Evolutionary conservation across 2,113 vertebrate genomes (phyloP).

Genomic region (Pimephales promelas): DNA sequence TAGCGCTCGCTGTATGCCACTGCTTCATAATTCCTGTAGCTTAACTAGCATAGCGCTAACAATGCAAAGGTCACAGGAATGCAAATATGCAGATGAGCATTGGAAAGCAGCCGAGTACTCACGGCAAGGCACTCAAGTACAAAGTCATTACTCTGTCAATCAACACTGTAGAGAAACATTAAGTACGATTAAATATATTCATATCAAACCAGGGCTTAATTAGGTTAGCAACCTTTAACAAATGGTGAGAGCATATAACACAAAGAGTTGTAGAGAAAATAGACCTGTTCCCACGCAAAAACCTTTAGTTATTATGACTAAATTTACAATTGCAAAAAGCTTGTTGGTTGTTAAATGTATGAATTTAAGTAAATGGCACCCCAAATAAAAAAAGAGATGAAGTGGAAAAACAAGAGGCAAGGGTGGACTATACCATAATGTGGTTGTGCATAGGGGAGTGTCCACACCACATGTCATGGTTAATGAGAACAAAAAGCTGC

Average conservation of each 20-base stretch:
- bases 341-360: neutral
- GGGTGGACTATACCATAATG: neutral
- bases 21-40: neutral
- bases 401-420: neutral
- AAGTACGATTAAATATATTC: neutral
- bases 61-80: neutral
- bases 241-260: neutral
- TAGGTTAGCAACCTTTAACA: neutral
- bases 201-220: neutral
- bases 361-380: neutral
- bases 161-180: neutral
- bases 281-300: neutral
- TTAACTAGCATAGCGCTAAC: neutral
- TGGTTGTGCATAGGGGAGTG: neutral
- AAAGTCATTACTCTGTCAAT: neutral
- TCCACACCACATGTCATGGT: constrained; percentile 4
- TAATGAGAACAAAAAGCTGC: neutral
- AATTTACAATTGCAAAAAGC: constrained; percentile 1
- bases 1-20: neutral
- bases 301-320: neutral
- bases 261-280: neutral
- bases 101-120: neutral
- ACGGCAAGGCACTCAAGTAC: neutral
- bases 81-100: neutral
- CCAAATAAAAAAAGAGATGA: neutral